Evolutionary conservation across 2,113 vertebrate species (phyloP), one percentile per base, ranked within the genome.

Genomic region (Trogon melanurus): DNA sequence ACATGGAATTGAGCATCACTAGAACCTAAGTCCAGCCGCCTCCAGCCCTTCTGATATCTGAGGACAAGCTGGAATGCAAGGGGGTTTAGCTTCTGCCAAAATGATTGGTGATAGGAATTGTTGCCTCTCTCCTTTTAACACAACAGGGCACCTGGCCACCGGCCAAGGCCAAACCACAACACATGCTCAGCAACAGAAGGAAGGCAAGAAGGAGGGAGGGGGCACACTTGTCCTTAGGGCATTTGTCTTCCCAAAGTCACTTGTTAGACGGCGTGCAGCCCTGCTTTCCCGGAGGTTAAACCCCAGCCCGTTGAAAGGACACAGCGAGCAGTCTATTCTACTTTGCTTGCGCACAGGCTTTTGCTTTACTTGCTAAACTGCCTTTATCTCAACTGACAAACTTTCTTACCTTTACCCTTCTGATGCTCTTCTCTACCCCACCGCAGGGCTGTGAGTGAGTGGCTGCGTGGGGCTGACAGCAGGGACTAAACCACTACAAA

Each of bases 161-260:
- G 41, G 41, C 14, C 21, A 53, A 34, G 34, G 8, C 25, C n/a
- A 54, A 53, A 34, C 38, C 23, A 10, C 1, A 58, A 48, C 0
- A 0, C 34, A 34, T 2, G 3, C 45, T 32, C 20, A 21, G 65
- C 27, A 54, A 27, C 27, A 48, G n/a, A 66, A 66, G 13, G 4
- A 6, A 27, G 13, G 16, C 22, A 50, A 72, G 65, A 20, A 51
- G 36, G 2, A 38, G 16, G 38, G 18, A 29, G 26, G 11, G 38
- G 29, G 16, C 11, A 25, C 0, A 2, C 2, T 23, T 2, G 1
- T 9, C 7, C 0, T 8, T 4, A 27, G 1, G 5, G 25, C 7
- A 1, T 19, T 32, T 38, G 23, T 56, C 30, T 61, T 41, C 41
- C 61, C 69, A 34, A 56, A 22, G 41, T 13, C 11, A 19, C 38